Percentiles rank a stretch among this genome's conserved stretches.
These are phyloP conservation scores for Pycnonotus jocosus DNA, from an alignment of 2,113 vertebrate genomes.

Conservation along the genomic window DNA sequence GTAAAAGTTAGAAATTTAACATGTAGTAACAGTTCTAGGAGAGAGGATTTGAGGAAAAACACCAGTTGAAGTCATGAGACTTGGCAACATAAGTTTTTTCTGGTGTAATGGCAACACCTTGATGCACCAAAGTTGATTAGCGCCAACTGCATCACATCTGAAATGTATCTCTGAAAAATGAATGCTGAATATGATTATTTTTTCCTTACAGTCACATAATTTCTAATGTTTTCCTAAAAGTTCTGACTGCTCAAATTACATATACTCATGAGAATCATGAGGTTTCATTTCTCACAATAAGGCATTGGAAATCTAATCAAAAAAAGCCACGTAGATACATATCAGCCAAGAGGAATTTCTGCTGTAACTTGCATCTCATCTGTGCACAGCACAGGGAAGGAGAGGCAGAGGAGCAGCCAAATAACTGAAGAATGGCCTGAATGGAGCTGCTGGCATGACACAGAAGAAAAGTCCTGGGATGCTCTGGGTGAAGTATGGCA, in stretches of 20 bases:
- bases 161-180: neutral
- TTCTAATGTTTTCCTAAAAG: neutral
- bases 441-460: neutral
- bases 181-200: neutral
- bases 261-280: neutral
- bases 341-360: neutral
- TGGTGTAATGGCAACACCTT: neutral
- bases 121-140: neutral
- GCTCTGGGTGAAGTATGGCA: rapidly evolving
- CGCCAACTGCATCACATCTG: neutral
- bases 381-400: neutral
- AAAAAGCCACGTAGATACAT: neutral
- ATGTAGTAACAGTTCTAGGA: neutral
- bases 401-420: neutral
- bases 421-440: neutral
- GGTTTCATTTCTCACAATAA: neutral
- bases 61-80: neutral
- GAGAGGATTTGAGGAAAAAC: neutral
- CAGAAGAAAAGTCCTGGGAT: neutral
- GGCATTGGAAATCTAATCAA: neutral
- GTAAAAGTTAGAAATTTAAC: neutral
- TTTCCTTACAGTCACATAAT: neutral
- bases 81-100: neutral
- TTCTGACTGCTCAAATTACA: neutral
- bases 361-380: neutral